Base-by-base conservation (phyloP, 2,888 invertebrate species). In the Ophioninae sp. region DNA sequence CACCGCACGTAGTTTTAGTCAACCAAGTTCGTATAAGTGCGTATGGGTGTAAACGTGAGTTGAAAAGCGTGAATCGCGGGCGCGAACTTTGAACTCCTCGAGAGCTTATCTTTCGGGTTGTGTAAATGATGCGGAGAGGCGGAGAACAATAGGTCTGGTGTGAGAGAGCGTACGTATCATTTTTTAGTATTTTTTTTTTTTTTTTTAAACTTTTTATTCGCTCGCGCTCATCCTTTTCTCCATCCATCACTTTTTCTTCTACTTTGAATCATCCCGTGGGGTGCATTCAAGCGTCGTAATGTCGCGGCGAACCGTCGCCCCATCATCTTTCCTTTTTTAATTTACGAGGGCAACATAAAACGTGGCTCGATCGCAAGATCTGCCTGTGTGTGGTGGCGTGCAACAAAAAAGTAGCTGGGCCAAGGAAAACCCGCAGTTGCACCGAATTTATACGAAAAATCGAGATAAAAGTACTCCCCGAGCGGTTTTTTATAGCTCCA, bases 121-220 rank as follows among this genome's bases (percentile, higher is more conserved):
- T 79, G 72, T 59, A 73, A 57, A 79, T 73, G 59, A 74, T 83
- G 20, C 78, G 73, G 65, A n/a, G 56, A 70, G 50, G 79, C 21
- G 30, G 44, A 77, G 84, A 84, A 84, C 81, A 84, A 84, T 84
- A 81, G 64, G 76, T 64, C 67, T 67, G 78, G 81, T 84, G 81
- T 84, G 79, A 79, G 70, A 44, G 64, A 69, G 69, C 41, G 72
- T 70, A 37, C 72, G 50, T 81, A 81, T 81, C 77, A 72, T n/a
- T n/a, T 0, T 70, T 44, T 30, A n/a, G n/a, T n/a, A n/a, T n/a
- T n/a, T 37, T 50, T 39, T 20, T 59, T 44, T 17, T 17, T 56
- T 50, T 50, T 6, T 56, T 21, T 65, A 1, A 30, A 30, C 30
- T 1, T 30, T 30, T 30, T 30, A 30, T 30, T 3, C 59, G 20